These are phyloP conservation scores for Poecilia gillii DNA, from an alignment of 2,797 vertebrate species.

Conservation along the genomic window DNA sequence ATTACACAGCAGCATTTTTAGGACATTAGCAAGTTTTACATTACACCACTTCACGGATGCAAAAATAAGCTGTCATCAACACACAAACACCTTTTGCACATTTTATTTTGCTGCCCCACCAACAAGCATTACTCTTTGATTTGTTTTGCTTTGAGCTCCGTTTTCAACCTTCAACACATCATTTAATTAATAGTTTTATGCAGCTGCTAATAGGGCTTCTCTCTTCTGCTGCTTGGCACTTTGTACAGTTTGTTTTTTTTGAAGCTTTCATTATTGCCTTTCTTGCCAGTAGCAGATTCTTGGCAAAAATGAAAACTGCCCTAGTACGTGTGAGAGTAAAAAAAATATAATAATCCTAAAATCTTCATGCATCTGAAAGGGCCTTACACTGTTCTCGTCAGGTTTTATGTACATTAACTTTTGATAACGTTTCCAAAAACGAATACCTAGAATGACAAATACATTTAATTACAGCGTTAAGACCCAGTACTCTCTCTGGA, in stretches of 20 bases:
- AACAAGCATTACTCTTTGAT: constrained; percentile 2
- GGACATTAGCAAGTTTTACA: background rate
- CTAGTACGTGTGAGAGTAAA: background rate
- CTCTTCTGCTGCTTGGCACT: background rate
- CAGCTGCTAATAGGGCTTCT: constrained; percentile 4
- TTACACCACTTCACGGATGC: background rate
- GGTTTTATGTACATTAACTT: background rate
- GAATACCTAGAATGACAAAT: background rate
- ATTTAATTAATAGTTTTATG: constrained; percentile 13
- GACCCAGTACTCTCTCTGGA: background rate
- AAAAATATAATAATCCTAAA: background rate
- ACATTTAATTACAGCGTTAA: background rate
- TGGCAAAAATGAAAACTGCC: background rate
- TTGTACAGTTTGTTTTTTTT: background rate
- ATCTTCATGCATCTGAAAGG: background rate
- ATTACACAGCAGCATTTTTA: constrained; percentile 1
- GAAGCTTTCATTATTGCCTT: background rate
- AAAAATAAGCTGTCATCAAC: constrained; percentile 13
- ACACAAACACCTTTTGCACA: constrained; percentile 6
- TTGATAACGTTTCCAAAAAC: background rate
- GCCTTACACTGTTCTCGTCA: background rate
- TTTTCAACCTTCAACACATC: background rate
- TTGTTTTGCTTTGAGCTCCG: constrained; percentile 6
- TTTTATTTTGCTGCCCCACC: background rate
- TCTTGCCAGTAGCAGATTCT: background rate